A percentile compares a stretch with the other conserved stretches of the same genome.
These are phyloP conservation scores for Lepidocyrtoides sp. DNA, from an alignment of 2,888 invertebrate species.

Conservation along the genomic window DNA sequence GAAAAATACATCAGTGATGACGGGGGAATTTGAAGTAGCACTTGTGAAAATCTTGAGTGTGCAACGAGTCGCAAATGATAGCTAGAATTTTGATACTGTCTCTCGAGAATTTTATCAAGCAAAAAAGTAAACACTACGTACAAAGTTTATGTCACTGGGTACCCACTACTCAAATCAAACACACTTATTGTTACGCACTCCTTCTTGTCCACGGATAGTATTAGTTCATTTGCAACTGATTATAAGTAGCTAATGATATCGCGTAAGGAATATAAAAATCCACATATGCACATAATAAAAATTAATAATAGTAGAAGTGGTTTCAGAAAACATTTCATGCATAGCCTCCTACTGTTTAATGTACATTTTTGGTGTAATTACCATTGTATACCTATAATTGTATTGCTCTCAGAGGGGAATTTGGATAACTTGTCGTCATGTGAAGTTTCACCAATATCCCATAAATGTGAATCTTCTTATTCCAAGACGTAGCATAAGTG, in stretches of 20 bases:
- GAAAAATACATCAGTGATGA: slow-evolving; percentile 18
- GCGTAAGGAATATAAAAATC: too few relatives aligned
- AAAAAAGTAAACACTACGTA: slow-evolving; percentile 41
- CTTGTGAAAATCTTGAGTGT: slow-evolving; percentile 45
- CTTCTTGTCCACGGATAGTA: neutral
- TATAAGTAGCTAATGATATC: neutral
- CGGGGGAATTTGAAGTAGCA: slow-evolving; percentile 39
- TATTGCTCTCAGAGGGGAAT: too few relatives aligned
- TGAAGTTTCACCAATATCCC: too few relatives aligned
- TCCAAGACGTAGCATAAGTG: too few relatives aligned
- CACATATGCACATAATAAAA: too few relatives aligned
- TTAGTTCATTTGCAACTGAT: slow-evolving; percentile 28
- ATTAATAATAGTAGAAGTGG: too few relatives aligned
- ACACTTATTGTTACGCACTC: neutral
- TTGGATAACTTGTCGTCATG: too few relatives aligned
- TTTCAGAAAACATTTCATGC: too few relatives aligned
- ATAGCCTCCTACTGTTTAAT: too few relatives aligned
- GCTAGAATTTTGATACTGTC: slow-evolving; percentile 42
- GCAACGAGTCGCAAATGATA: slow-evolving; percentile 51
- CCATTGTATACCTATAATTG: too few relatives aligned
- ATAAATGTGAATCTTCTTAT: too few relatives aligned
- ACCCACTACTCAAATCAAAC: neutral
- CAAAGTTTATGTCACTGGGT: neutral
- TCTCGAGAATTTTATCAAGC: slow-evolving; percentile 38
- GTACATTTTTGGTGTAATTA: too few relatives aligned